phyloP scores from a whole-genome alignment of 2,888 invertebrate genomes.

The Harpalus rubripes region DNA sequence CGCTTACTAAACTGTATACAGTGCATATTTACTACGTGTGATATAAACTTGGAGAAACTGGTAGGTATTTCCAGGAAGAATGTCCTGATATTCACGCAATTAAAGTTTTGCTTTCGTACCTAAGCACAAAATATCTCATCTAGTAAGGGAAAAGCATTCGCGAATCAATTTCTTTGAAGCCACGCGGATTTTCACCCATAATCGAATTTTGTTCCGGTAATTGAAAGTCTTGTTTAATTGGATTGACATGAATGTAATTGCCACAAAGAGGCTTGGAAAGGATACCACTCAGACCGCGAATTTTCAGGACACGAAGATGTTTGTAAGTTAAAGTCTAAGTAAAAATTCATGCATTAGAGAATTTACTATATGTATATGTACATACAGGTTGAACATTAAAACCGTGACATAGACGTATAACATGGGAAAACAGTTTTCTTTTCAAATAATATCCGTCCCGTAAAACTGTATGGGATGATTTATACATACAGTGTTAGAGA shows the following conservation, averaged over 20 bases:
- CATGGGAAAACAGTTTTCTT: too few relatives aligned
- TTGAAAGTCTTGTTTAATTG: slow-evolving; percentile 37
- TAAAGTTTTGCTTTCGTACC: not conserved
- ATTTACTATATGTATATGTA: too few relatives aligned
- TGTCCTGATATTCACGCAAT: not conserved
- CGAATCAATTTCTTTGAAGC: slow-evolving; percentile 45
- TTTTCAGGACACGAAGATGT: too few relatives aligned
- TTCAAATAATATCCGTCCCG: too few relatives aligned
- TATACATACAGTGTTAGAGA: too few relatives aligned
- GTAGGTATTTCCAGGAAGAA: not conserved
- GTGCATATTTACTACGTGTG: not conserved
- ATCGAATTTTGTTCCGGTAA: slow-evolving; percentile 33
- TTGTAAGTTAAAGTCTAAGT: too few relatives aligned
- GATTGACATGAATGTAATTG: slow-evolving; percentile 44
- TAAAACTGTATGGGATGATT: too few relatives aligned
- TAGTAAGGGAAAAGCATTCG: not conserved
- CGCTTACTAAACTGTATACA: too few relatives aligned
- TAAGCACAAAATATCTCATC: not conserved
- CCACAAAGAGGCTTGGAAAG: not conserved
- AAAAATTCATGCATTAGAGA: too few relatives aligned
- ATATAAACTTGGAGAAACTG: not conserved
- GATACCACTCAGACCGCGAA: not conserved
- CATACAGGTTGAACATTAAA: too few relatives aligned
- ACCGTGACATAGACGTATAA: too few relatives aligned
- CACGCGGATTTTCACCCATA: not conserved